Percentiles rank a stretch among this genome's conserved stretches.
Evolutionary conservation across 2,113 vertebrate genomes (phyloP).

Genomic region (Xiphorhynchus elegans): DNA sequence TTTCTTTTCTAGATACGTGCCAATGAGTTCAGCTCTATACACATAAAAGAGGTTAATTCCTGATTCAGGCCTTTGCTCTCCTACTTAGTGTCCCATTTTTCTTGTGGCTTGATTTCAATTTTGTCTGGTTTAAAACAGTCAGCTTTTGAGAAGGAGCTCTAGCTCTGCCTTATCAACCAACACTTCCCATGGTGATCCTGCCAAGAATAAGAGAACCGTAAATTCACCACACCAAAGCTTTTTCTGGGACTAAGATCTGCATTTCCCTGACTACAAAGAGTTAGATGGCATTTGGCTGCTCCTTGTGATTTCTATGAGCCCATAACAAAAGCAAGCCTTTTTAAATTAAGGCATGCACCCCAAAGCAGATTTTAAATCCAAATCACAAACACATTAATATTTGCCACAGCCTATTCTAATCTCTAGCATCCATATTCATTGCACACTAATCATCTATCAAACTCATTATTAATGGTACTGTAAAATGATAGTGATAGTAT

Average conservation of each 20-base stretch:
- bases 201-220: not conserved
- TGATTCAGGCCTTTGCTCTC: not conserved
- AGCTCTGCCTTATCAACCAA: not conserved
- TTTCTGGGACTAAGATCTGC: not conserved
- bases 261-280: not conserved
- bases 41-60: not conserved
- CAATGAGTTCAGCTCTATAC: not conserved
- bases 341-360: not conserved
- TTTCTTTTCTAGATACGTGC: not conserved
- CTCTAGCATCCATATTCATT: not conserved
- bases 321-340: not conserved
- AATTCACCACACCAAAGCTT: not conserved
- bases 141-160: not conserved
- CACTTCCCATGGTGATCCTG: not conserved
- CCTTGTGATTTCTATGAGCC: not conserved
- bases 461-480: not conserved
- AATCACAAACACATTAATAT: not conserved
- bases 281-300: not conserved
- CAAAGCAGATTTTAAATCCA: not conserved
- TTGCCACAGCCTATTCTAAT: not conserved
- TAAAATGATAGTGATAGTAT: not conserved
- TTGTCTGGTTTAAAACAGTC: not conserved
- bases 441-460: not conserved
- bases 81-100: not conserved
- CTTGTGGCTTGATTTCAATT: not conserved